Evolutionary conservation across 2,113 vertebrate genomes (phyloP).

Genomic region (Saimiri boliviensis): DNA sequence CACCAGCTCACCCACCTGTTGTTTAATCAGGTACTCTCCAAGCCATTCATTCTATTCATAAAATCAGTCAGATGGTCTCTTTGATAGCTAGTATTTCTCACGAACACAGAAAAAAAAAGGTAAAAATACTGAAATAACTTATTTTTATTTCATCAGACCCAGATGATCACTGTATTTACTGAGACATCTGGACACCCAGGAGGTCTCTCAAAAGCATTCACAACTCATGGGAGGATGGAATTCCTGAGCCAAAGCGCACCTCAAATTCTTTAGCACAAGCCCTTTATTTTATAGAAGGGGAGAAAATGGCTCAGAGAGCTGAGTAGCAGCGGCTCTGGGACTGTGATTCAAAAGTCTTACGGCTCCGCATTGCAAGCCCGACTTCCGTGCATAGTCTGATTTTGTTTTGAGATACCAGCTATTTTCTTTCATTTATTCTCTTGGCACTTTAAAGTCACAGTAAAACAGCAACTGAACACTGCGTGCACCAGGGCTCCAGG

Average conservation of each 20-base stretch:
- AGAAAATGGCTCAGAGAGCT: too few species aligned
- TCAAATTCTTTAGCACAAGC: background rate
- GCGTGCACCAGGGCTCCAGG: rapidly evolving
- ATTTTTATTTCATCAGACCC: background rate
- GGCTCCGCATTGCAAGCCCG: too few species aligned
- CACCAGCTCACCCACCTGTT: background rate
- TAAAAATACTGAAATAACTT: background rate
- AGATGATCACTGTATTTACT: background rate
- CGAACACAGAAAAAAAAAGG: background rate
- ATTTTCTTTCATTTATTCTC: background rate
- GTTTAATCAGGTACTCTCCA: rapidly evolving
- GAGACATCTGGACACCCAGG: background rate
- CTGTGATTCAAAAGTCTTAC: too few species aligned
- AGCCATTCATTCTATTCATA: background rate
- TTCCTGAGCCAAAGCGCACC: background rate
- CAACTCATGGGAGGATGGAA: background rate
- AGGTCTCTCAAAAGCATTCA: background rate
- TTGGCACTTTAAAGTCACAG: background rate
- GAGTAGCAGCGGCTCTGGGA: background rate
- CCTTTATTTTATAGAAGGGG: background rate
- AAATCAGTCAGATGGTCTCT: background rate
- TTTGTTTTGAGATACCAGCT: background rate
- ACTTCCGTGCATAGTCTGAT: background rate
- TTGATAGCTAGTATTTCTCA: background rate
- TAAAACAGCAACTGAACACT: background rate